Conservation (phyloP, 35 echinoderm and acorn worm species). For the Anneissia japonica region DNA sequence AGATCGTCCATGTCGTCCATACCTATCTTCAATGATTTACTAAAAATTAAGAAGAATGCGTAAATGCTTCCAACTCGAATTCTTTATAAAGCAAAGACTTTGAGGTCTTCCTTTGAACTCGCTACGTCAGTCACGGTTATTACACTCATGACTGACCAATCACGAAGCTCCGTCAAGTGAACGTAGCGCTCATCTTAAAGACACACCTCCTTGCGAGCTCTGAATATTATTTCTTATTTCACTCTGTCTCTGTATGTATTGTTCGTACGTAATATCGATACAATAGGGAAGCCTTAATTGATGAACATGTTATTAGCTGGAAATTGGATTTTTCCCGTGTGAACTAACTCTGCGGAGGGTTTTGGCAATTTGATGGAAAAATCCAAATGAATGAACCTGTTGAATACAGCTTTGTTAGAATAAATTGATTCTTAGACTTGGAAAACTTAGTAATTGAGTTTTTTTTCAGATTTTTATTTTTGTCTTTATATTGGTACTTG, state of each 20-base stretch:
- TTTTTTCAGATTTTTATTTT: no score
- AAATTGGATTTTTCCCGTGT: background rate
- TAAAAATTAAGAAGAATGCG: conserved; percentile 2
- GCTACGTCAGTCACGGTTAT: background rate
- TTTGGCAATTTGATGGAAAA: background rate
- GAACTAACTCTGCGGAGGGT: background rate
- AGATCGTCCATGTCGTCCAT: background rate
- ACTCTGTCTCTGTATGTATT: background rate
- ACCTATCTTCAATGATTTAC: background rate
- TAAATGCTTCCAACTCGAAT: background rate
- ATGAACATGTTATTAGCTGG: background rate
- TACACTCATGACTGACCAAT: background rate
- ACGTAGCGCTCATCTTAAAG: background rate
- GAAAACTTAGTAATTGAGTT: no score
- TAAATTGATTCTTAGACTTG: no score
- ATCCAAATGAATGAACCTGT: background rate
- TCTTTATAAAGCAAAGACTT: background rate
- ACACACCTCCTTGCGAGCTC: background rate
- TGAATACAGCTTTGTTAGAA: no score
- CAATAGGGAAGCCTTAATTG: background rate
- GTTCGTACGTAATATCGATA: background rate
- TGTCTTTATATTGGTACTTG: no score
- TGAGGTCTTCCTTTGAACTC: background rate
- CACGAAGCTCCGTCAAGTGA: background rate
- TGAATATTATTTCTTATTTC: background rate